Evolutionary conservation across 2,888 invertebrate genomes (phyloP).

Genomic region (Zygaena filipendulae): DNA sequence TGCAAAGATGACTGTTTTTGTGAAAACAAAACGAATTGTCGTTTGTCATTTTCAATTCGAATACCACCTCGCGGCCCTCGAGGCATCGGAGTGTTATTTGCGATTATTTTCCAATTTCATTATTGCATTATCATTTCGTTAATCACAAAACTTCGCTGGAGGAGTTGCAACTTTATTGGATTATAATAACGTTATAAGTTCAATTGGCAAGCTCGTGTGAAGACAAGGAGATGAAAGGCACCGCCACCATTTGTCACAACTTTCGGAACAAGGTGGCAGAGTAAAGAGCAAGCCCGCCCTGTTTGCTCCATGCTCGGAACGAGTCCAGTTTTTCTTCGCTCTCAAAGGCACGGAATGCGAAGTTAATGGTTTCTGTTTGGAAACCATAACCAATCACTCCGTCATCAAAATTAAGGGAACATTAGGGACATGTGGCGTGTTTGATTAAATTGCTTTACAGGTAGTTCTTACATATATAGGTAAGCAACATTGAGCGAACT

Average conservation of each 20-base stretch:
- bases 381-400: constrained; percentile 51
- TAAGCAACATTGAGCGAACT: too few relatives aligned
- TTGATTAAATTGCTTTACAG: constrained; percentile 6
- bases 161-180: constrained; percentile 22
- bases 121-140: constrained; percentile 56
- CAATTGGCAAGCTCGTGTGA: constrained; percentile 17
- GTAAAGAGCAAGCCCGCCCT: constrained; percentile 56
- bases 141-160: constrained; percentile 22
- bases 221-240: constrained; percentile 54
- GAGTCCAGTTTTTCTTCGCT: constrained; percentile 34
- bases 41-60: constrained; percentile 33
- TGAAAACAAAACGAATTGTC: too few relatives aligned
- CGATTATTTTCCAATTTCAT: constrained; percentile 62
- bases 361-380: constrained; percentile 51
- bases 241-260: constrained; percentile 65
- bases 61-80: constrained; percentile 32
- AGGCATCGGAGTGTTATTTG: constrained; percentile 48
- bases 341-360: constrained; percentile 37
- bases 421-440: too few relatives aligned
- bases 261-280: constrained; percentile 55
- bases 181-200: constrained; percentile 26
- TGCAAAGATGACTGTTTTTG: too few relatives aligned
- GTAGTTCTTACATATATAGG: constrained; percentile 2
- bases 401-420: constrained; percentile 48
- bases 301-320: constrained; percentile 49